phyloP scores from a whole-genome alignment of 2,888 invertebrate genomes.

The Macrophya alboannulata region DNA sequence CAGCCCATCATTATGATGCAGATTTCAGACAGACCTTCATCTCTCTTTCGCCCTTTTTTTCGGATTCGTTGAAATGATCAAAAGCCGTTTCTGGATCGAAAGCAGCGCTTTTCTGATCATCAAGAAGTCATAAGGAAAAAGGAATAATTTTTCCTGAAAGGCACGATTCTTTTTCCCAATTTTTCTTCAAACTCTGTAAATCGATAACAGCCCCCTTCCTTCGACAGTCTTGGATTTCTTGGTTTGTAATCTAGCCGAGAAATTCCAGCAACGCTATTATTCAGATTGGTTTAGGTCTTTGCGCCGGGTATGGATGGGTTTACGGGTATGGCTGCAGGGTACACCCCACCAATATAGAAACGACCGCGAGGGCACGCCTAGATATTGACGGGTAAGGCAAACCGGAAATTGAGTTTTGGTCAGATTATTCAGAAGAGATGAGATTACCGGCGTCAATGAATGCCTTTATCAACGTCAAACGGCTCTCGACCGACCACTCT shows the following conservation, averaged over 20 bases:
- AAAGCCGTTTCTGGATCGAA: too few species aligned
- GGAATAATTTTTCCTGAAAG: not conserved
- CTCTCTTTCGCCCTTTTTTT: too few species aligned
- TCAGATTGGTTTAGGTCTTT: slow-evolving; percentile 40
- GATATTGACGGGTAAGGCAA: slow-evolving; percentile 37
- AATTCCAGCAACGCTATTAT: not conserved
- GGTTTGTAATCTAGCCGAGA: slow-evolving; percentile 13
- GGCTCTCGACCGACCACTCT: slow-evolving; percentile 3
- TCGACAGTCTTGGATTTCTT: not conserved
- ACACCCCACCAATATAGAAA: too few species aligned
- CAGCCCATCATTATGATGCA: too few species aligned
- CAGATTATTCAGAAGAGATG: slow-evolving; percentile 54
- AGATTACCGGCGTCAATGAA: slow-evolving; percentile 52
- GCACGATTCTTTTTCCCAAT: not conserved
- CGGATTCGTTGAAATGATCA: too few species aligned
- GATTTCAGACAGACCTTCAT: too few species aligned
- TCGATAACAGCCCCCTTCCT: not conserved
- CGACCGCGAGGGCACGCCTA: not conserved
- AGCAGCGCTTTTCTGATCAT: too few species aligned
- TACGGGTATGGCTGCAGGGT: not conserved
- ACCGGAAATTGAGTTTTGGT: slow-evolving; percentile 52
- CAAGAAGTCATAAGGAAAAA: too few species aligned
- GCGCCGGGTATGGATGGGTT: not conserved
- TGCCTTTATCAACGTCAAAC: slow-evolving; percentile 54
- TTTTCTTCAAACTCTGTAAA: not conserved